These are phyloP conservation scores for Nothocercus julius DNA, from an alignment of 2,113 vertebrate species.

Conservation along the genomic window DNA sequence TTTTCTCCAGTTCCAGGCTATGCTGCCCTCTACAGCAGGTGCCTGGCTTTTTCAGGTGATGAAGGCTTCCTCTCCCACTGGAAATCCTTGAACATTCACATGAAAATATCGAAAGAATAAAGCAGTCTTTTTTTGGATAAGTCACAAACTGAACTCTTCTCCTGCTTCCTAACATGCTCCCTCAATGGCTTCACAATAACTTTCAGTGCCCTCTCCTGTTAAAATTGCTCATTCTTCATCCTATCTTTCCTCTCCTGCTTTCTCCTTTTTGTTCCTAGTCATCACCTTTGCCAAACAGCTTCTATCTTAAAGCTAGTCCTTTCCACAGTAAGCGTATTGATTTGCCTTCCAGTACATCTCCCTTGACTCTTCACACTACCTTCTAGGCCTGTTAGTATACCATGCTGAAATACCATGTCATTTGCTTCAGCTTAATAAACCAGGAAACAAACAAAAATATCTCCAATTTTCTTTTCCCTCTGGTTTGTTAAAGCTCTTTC, in stretches of 20 bases:
- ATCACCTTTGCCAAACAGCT: background rate
- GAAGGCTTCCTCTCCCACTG: background rate
- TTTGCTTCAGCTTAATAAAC: background rate
- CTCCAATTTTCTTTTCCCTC: background rate
- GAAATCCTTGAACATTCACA: background rate
- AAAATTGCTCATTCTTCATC: background rate
- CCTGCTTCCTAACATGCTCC: background rate
- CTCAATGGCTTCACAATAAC: background rate
- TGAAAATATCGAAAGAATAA: background rate
- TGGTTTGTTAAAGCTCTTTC: background rate
- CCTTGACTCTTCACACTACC: background rate
- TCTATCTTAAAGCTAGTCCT: background rate
- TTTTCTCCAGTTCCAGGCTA: background rate
- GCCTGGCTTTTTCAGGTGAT: background rate
- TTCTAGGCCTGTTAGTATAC: background rate
- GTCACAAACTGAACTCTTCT: background rate
- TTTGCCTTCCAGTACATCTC: background rate
- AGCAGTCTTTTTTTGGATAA: background rate
- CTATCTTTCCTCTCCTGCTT: background rate
- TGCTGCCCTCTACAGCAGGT: background rate
- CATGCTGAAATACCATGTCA: background rate
- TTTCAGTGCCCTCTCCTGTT: no score
- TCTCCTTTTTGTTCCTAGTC: no score
- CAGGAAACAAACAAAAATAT: background rate
- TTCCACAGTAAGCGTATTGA: background rate